Evolutionary conservation across 2,888 invertebrate genomes (phyloP), one percentile per base, ranked within the genome.

Genomic region (Sminthurinus aureus): DNA sequence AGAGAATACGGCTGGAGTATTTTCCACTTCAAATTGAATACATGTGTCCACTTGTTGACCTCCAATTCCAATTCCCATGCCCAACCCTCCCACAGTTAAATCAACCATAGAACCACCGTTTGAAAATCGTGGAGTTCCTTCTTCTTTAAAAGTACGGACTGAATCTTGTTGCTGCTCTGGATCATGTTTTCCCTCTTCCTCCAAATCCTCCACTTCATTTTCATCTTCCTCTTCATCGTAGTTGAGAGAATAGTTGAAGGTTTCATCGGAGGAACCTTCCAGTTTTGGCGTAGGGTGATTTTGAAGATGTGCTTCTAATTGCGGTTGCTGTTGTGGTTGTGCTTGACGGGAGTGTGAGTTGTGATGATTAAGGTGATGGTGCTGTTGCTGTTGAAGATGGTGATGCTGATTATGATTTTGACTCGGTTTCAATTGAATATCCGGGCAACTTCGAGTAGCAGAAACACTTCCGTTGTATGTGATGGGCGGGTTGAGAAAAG

Each of bases 71-170:
- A 38, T 38, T 38, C 38, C 38, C 38, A 38, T 38, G 1, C 38
- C 38, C 1, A 38, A 4, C 6, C 38, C 38, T 4, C 38, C 38
- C 94, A 94, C 89, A 94, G 93, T 89, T 58, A 98, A 91, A 91
- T 98, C 97, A n/a, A 58, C 81, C 81, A 81, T 74, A 0, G 83
- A 83, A 0, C 83, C 83, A 0, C 79, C 79, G 0, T 75, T 79
- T 38, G 38, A 38, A 38, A 38, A 38, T 38, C 38, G 1, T 0
- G 97, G 97, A 0, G 95, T 95, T 50, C 95, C 97, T 91, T 98
- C 98, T 0, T 97, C 97, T 89, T 95, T 96, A 90, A 97, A 98
- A 81, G 96, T 97, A 90, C 95, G 95, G 8, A 97, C 93, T 0
- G 96, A 95, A 89, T 98, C 97, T 86, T 95, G 95, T 69, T 85